Base-by-base conservation (phyloP, 2,888 invertebrate genomes). In the Byasa hedistus region DNA sequence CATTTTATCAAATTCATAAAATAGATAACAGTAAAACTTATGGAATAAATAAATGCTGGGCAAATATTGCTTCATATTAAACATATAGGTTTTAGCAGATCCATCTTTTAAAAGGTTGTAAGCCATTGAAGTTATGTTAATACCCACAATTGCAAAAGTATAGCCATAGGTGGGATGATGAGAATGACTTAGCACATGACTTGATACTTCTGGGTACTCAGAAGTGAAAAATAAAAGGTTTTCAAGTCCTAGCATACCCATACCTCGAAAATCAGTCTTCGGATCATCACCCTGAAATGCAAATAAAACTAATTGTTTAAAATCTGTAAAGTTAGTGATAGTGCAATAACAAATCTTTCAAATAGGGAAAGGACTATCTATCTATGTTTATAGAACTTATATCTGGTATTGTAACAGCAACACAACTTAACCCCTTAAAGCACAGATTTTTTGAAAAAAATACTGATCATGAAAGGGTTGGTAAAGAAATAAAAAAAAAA, bases 211-310 rank as follows among this genome's bases (percentile, higher is more conserved):
- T 23, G 94, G 94, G 84, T 97, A 97, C 79, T 96, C 96, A 48
- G 93, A 93, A 32, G 97, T 96, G 88, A 98, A 98, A 80, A 93
- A 98, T 76, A 98, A 81, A 0, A 99, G 92, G 87, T 99, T 98
- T 76, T 98, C 97, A 58, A 99, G 89, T 12, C 98, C 98, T 54
- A 99, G 92, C 68, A 98, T 85, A 27, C 99, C 99, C 98, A 99
- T 99, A 69, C 99, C 99, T 62, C 99, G 94, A 81, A 99, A 99
- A 89, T 99, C 99, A 0, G 99, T 99, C 85, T 97, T 96, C 0
- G 99, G 99, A 92, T 99, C 98, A 78, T 98, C 97, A 21, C 99
- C 99, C 93, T 95, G 93, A 75, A 94, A 89, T 62, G 71, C 68
- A 74, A 69, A 63, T 66, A 62, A 39, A 21, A 27, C 5, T 57